Percentiles rank a stretch among this genome's conserved stretches.
phyloP scores from a whole-genome alignment of 2,113 vertebrate species.

The Phodopus roborovskii region DNA sequence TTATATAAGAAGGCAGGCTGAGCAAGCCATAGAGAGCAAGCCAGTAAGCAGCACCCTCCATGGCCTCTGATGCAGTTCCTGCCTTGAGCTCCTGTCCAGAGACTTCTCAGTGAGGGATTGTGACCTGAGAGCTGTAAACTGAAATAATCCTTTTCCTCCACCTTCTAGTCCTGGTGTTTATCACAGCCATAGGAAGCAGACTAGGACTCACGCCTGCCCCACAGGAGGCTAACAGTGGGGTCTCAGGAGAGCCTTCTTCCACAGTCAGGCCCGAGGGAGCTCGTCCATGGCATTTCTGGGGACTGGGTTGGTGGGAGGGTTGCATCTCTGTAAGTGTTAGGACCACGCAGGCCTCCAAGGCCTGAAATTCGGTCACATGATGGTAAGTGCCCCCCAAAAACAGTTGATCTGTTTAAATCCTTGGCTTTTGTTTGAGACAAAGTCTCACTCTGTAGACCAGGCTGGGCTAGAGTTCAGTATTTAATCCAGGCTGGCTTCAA shows the following conservation, averaged over 20 bases:
- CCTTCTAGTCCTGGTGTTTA: not conserved
- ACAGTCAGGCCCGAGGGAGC: fast-evolving
- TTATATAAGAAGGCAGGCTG: not conserved
- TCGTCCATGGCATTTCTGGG: not conserved
- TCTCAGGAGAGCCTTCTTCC: not conserved
- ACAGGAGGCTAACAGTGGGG: not conserved
- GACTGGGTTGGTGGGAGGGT: not conserved
- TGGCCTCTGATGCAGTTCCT: not conserved
- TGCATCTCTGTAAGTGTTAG: not conserved
- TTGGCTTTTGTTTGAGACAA: not conserved
- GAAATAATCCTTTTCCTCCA: not conserved
- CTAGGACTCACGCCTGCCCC: not conserved
- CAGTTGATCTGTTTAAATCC: not conserved
- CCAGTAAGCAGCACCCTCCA: not conserved
- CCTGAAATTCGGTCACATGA: not conserved
- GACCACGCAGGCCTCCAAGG: not conserved
- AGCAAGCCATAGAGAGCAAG: not conserved
- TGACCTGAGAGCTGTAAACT: not conserved
- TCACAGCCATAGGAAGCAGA: not conserved
- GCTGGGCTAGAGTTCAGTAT: not conserved
- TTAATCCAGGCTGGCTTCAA: not conserved
- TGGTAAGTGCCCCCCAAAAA: not conserved
- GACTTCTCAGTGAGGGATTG: not conserved
- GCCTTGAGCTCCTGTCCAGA: not conserved
- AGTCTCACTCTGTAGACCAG: not conserved